These are phyloP conservation scores for Drymodes brunneopygia DNA, from an alignment of 2,113 vertebrate species.

Conservation along the genomic window DNA sequence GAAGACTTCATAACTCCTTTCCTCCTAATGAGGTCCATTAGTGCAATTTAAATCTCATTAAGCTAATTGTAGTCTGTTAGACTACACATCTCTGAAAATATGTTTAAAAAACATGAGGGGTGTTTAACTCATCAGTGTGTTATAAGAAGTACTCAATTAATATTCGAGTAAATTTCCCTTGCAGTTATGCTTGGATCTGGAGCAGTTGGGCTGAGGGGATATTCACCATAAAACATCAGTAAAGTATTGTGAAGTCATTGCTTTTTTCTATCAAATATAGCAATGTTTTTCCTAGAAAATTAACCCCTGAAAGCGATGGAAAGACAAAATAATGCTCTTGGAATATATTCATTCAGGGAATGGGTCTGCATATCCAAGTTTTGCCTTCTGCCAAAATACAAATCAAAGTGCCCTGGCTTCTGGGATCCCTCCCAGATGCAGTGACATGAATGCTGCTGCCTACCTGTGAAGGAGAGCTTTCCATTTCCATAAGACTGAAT, in stretches of 20 bases:
- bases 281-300: background rate
- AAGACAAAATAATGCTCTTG: background rate
- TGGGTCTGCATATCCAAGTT: background rate
- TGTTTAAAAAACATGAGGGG: slow-evolving; percentile 20
- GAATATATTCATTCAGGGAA: background rate
- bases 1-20: background rate
- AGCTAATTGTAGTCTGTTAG: slow-evolving; percentile 22
- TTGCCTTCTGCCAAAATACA: background rate
- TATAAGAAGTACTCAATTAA: background rate
- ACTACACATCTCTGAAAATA: background rate
- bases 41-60: slow-evolving; percentile 46
- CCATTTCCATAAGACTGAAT: background rate
- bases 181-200: background rate
- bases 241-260: background rate
- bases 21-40: slow-evolving; percentile 30
- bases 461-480: background rate
- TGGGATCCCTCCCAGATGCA: background rate
- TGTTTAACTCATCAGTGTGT: background rate
- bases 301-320: background rate
- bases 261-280: background rate
- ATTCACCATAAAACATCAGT: background rate
- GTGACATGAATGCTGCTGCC: background rate
- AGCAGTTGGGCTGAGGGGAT: background rate
- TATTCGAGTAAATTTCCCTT: background rate
- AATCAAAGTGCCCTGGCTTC: background rate